phyloP scores from a whole-genome alignment of 2,797 vertebrate species.

The Leptoclinus maculatus region DNA sequence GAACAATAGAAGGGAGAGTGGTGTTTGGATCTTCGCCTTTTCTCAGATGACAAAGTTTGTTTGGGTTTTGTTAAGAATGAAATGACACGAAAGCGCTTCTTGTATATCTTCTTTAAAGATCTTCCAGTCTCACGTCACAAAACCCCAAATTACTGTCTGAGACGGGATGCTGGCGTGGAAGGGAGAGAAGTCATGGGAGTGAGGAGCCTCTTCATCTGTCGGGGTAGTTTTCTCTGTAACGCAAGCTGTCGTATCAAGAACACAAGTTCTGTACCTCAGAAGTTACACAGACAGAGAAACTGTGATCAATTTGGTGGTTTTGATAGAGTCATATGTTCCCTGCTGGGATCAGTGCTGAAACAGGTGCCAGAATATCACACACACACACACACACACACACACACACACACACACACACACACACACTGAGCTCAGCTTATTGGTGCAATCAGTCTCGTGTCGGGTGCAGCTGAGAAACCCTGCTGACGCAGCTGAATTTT shows the following conservation, averaged over 20 bases:
- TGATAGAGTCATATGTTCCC: neutral
- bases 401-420: too few species aligned
- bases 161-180: constrained; percentile 7
- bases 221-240: neutral
- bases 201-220: neutral
- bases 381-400: too few species aligned
- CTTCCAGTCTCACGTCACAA: neutral
- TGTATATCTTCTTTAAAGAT: neutral
- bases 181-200: neutral
- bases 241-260: neutral
- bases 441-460: neutral
- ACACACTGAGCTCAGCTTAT: neutral
- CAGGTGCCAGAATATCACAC: neutral
- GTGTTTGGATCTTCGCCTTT: constrained; percentile 8
- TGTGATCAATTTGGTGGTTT: neutral
- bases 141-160: constrained; percentile 20
- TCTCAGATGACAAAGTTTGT: constrained; percentile 17
- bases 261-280: neutral
- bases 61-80: constrained; percentile 13
- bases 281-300: neutral
- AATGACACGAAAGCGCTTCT: neutral
- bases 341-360: constrained; percentile 2
- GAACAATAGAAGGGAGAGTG: constrained; percentile 6
- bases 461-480: neutral
- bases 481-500: constrained; percentile 2